Base-by-base conservation (phyloP, 2,113 vertebrate species). In the Tenrec ecaudatus region DNA sequence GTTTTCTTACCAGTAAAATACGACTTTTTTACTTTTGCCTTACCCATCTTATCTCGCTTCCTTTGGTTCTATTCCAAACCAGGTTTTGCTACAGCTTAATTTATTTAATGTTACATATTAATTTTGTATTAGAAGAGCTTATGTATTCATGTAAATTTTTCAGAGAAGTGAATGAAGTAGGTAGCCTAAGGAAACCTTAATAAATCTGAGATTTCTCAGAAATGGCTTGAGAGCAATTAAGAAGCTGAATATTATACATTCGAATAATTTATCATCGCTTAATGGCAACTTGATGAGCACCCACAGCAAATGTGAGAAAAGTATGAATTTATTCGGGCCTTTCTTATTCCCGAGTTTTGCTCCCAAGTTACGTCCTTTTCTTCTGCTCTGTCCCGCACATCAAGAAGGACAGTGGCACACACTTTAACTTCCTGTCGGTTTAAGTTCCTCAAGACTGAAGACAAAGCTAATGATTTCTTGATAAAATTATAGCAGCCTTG, bases 211-310 rank as follows among this genome's bases (percentile, higher is more conserved):
- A 73, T 3, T 31, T 9, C n/a, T 79, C 19, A 23, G 77, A 68
- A 47, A 92, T 79, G 66, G 66, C 82, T 73, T 73, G n/a, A 1
- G 17, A 68, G 33, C 43, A 75, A 27, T 20, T 62, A 60, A 40
- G 29, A 91, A 81, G 88, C 7, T 53, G 81, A 94, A 62, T 88
- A 86, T 86, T 68, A 60, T 22, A 86, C 25, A 69, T 33, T 66
- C 58, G 85, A 86, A 92, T 92, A 80, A 94, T 38, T 88, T 89
- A 90, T 92, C 76, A 86, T 92, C 85, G 82, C 87, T 89, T 86
- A 68, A 29, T 57, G 57, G 77, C 90, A 90, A 77, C 58, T 62
- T 91, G 81, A 96, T 83, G 27, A 36, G 57, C 84, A 38, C 81
- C 36, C 47, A 87, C 31, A 89, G 71, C 81, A 86, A 89, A 14